Base-by-base conservation (phyloP, 2,888 invertebrate species). In the Carcina quercana region DNA sequence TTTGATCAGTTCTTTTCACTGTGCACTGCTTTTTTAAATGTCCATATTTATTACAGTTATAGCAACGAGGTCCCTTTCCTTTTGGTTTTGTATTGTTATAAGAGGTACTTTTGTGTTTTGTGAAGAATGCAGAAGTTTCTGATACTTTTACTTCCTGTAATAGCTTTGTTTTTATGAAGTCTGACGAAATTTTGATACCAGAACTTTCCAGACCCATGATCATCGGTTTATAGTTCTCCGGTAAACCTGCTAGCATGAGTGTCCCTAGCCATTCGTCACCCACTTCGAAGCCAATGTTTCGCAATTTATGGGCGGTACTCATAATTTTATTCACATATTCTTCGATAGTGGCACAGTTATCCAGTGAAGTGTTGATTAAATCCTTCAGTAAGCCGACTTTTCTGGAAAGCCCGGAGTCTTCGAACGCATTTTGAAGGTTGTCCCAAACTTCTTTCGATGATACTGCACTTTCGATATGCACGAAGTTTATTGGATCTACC, bases 201-300 rank as follows among this genome's bases (percentile, higher is more conserved):
- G 25, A 25, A n/a, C 13, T 25, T 25, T 25, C 25, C 6, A 25
- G 12, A 3, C 25, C 25, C 25, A 25, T 25, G 13, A 25, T 34
- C 21, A 29, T 14, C 31, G 31, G 31, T 17, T 37, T 28, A 27
- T 30, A 30, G 20, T 13, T 17, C 1, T 40, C 22, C 8, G 22
- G 22, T n/a, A 22, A 22, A 22, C 38, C 43, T 7, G 40, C 34
- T 5, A 42, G 27, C 17, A 40, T 17, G n/a, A 41, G 20, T 11
- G 42, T 42, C 3, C 41, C 42, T 1, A 40, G 25, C 41, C 46
- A 44, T 25, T 44, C 39, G 25, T 44, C 43, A 21, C 35, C 27
- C 0, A 47, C 34, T 3, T 14, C 5, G 25, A 43, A 45, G 5
- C 30, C n/a, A n/a, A n/a, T n/a, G n/a, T n/a, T n/a, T n/a, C n/a